Conservation (phyloP, 2,888 invertebrate genomes). For the Pristionchus fissidentatus region DNA sequence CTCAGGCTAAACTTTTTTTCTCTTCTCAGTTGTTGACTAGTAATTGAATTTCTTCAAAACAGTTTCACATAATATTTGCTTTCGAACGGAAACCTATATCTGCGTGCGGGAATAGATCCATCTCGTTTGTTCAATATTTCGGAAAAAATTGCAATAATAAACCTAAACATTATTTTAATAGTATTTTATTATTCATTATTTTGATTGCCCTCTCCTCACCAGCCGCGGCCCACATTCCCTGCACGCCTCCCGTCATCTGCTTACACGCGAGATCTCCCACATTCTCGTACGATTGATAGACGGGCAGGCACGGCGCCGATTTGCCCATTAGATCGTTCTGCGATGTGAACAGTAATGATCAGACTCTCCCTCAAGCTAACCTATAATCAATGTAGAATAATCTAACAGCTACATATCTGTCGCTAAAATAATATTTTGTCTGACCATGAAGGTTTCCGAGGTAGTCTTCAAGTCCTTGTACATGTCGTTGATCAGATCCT, state of each 20-base stretch:
- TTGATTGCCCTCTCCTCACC: background rate
- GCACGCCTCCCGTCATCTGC: background rate
- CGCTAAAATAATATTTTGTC: background rate
- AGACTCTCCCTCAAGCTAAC: background rate
- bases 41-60: background rate
- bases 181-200: background rate
- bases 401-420: no score
- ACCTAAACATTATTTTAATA: no score
- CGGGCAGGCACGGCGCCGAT: background rate
- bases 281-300: conserved; percentile 22
- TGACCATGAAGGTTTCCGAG: background rate
- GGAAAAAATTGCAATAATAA: no score
- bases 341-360: background rate
- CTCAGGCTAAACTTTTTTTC: no score
- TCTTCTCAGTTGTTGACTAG: no score
- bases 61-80: no score
- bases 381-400: background rate
- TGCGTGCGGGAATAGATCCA: no score
- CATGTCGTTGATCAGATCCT: background rate
- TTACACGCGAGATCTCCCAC: conserved; percentile 3
- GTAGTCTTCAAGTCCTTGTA: background rate
- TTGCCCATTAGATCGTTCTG: background rate
- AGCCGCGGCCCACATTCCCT: conserved; percentile 39
- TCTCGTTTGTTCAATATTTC: no score
- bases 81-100: no score